A percentile compares a stretch with the other conserved stretches of the same genome.
Conservation (phyloP, 2,888 invertebrate species). For the Pterobdella sp. region DNA sequence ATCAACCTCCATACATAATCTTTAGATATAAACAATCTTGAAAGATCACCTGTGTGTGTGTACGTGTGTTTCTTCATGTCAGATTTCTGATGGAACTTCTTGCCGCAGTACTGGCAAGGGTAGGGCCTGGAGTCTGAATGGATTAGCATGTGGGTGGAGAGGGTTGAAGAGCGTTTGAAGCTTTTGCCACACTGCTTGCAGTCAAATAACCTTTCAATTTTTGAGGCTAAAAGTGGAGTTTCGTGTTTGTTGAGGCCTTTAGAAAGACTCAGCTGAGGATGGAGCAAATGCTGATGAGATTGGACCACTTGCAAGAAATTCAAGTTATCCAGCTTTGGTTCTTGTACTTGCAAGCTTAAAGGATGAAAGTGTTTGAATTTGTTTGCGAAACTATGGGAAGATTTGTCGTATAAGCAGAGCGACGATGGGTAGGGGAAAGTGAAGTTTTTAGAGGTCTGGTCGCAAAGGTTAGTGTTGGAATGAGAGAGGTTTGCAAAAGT, state of each 20-base stretch:
- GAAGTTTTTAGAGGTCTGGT: too few species aligned
- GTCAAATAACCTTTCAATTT: conserved; percentile 55
- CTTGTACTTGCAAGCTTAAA: not conserved
- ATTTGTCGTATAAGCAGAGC: not conserved
- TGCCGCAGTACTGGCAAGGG: conserved; percentile 95
- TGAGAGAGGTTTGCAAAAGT: too few species aligned
- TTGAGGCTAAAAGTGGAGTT: not conserved
- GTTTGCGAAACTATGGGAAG: not conserved
- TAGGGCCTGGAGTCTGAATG: conserved; percentile 94
- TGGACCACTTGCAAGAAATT: not conserved
- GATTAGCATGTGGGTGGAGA: conserved; percentile 91
- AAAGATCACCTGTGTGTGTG: conserved; percentile 69
- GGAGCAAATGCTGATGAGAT: not conserved
- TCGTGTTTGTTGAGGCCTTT: not conserved
- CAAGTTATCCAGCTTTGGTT: not conserved
- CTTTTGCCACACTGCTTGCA: conserved; percentile 95
- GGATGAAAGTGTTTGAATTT: not conserved
- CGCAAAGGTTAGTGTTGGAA: too few species aligned
- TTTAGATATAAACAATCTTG: too few species aligned
- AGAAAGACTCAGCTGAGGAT: not conserved
- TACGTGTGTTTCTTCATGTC: conserved; percentile 99
- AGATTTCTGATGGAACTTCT: conserved; percentile 95
- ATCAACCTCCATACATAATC: too few species aligned
- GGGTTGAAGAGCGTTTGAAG: conserved; percentile 88
- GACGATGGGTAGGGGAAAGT: not conserved